A percentile compares a stretch with the other conserved stretches of the same genome.
Evolutionary conservation across 2,888 invertebrate species (phyloP).

Genomic region (Leucophenga maculata): DNA sequence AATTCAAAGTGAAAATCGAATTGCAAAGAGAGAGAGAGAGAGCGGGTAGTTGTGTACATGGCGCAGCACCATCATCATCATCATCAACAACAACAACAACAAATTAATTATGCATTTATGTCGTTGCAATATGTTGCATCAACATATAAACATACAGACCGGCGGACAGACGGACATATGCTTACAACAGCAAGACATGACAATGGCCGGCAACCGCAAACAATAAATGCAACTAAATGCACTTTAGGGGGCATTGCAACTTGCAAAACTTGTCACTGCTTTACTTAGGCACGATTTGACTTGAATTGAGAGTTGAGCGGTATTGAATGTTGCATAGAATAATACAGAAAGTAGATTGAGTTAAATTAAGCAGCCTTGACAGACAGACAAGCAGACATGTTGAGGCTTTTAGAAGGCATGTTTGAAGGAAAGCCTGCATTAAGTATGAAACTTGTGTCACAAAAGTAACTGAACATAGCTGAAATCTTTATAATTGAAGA

Average conservation of each 20-base stretch:
- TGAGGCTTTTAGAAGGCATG: background rate
- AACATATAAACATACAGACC: slow-evolving; percentile 39
- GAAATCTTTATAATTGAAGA: no score
- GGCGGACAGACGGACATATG: no score
- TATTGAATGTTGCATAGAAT: background rate
- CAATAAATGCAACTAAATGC: slow-evolving; percentile 67
- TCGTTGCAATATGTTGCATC: slow-evolving; percentile 59
- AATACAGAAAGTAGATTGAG: background rate
- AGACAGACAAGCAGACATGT: background rate
- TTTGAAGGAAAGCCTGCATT: background rate
- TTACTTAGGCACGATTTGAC: background rate
- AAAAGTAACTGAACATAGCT: no score
- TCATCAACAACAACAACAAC: slow-evolving; percentile 44
- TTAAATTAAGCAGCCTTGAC: slow-evolving; percentile 5
- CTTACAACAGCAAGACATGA: slow-evolving; percentile 35
- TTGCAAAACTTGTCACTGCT: background rate
- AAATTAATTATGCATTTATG: slow-evolving; percentile 69
- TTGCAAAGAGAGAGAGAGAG: slow-evolving; percentile 39
- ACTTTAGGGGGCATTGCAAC: slow-evolving; percentile 55
- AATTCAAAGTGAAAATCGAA: slow-evolving; percentile 46
- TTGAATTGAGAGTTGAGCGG: slow-evolving; percentile 1
- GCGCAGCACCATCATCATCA: no score
- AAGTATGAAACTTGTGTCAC: background rate
- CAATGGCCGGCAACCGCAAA: slow-evolving; percentile 52
- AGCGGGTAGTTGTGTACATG: slow-evolving; percentile 39